Evolutionary conservation across 2,113 vertebrate genomes (phyloP).

Genomic region (Arizona elegans): DNA sequence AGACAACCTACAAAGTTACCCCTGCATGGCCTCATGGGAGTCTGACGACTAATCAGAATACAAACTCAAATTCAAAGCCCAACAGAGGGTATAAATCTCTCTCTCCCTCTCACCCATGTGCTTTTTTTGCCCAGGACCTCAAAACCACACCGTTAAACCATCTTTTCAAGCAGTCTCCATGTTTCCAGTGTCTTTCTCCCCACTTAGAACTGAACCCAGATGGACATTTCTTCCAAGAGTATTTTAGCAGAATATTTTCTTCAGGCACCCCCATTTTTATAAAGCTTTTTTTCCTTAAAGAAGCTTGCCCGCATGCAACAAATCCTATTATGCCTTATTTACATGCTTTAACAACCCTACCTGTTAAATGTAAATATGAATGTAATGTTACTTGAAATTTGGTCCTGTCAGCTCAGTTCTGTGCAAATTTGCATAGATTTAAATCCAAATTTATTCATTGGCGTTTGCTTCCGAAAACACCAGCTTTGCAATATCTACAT

Average conservation of each 20-base stretch:
- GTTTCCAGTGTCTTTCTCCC: too few species aligned
- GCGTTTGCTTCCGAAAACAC: neutral
- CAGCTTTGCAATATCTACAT: neutral
- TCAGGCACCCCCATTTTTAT: neutral
- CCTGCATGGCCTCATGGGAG: too few species aligned
- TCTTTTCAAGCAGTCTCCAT: too few species aligned
- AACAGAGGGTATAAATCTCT: too few species aligned
- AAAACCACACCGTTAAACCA: too few species aligned
- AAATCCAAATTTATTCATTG: neutral
- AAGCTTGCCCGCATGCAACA: neutral
- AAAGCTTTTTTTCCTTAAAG: neutral
- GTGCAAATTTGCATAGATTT: neutral
- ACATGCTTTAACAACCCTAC: neutral
- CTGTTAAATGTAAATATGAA: neutral
- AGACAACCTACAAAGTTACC: too few species aligned
- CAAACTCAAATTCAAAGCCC: too few species aligned
- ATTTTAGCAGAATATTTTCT: neutral
- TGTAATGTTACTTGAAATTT: neutral
- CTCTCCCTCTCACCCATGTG: too few species aligned
- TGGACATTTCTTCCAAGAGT: too few species aligned
- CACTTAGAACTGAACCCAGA: too few species aligned
- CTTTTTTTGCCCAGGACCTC: too few species aligned
- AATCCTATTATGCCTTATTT: neutral
- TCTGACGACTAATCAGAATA: too few species aligned
- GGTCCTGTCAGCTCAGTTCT: neutral